Conservation (phyloP, 1,140 invertebrate species). For the Leptonema lineaticorne region DNA sequence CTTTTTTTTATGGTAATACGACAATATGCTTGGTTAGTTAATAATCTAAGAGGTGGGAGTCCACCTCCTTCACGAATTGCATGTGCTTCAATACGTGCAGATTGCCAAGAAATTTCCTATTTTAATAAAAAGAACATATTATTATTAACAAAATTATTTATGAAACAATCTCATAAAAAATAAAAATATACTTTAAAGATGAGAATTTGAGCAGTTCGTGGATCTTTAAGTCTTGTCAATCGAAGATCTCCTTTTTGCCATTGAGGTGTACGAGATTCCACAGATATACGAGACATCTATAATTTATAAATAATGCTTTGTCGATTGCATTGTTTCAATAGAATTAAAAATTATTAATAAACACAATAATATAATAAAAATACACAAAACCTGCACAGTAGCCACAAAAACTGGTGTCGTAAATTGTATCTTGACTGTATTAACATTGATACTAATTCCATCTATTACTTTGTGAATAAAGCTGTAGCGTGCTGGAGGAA, state of each 20-base stretch:
- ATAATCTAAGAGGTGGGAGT: constrained; percentile 85
- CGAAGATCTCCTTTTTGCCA: constrained; percentile 84
- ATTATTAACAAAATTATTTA: background rate
- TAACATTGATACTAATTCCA: constrained; percentile 94
- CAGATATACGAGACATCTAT: constrained; percentile 86
- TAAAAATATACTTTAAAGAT: constrained; percentile 77
- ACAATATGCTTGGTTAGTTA: constrained; percentile 94
- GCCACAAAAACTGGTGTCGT: constrained; percentile 92
- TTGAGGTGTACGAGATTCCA: constrained; percentile 90
- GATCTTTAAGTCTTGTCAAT: constrained; percentile 88
- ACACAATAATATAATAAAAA: background rate
- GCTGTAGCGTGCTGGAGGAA: constrained; percentile 59
- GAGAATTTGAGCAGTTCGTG: constrained; percentile 81
- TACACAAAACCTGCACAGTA: constrained; percentile 80
- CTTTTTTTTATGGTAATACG: constrained; percentile 96
- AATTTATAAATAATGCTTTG: constrained; percentile 26
- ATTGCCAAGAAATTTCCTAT: constrained; percentile 93
- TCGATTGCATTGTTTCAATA: background rate
- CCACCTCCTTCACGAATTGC: constrained; percentile 78
- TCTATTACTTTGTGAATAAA: constrained; percentile 83
- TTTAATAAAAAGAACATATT: background rate
- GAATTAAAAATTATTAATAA: background rate
- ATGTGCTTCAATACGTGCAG: constrained; percentile 89
- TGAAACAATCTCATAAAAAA: background rate
- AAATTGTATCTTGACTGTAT: constrained; percentile 91